A percentile compares a stretch with the other conserved stretches of the same genome.
phyloP scores from a whole-genome alignment of 2,797 vertebrate genomes.

The Gila robusta region DNA sequence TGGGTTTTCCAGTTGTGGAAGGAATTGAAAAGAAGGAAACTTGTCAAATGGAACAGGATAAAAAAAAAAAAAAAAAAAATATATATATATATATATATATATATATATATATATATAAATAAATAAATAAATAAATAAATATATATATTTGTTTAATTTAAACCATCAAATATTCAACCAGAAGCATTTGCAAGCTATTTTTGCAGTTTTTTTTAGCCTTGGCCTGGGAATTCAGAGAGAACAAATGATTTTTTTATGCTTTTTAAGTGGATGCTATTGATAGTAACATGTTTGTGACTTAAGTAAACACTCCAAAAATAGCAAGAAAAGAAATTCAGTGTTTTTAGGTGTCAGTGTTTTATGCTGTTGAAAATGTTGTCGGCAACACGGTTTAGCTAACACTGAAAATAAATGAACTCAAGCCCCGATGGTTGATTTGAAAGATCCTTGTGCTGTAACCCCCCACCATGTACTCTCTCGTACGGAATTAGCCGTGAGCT shows the following conservation, averaged over 20 bases:
- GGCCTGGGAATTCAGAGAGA: constrained; percentile 37
- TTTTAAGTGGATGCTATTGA: constrained; percentile 36
- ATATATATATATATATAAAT: too few species aligned
- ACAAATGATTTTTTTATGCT: constrained; percentile 15
- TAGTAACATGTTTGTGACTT: constrained; percentile 26
- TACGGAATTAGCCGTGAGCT: constrained; percentile 70
- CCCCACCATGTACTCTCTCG: constrained; percentile 55
- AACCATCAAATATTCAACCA: constrained; percentile 21
- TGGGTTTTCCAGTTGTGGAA: neutral
- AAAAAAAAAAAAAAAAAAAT: neutral
- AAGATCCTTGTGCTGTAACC: constrained; percentile 42
- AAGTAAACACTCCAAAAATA: constrained; percentile 41
- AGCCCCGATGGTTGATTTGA: constrained; percentile 42
- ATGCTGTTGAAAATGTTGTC: constrained; percentile 1
- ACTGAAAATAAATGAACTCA: constrained; percentile 21
- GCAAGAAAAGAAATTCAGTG: constrained; percentile 10
- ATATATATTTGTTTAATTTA: constrained; percentile 28
- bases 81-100: too few species aligned
- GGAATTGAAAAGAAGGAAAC: neutral
- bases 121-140: too few species aligned
- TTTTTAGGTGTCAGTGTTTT: neutral
- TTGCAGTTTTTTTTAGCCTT: neutral
- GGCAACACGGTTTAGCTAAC: constrained; percentile 2
- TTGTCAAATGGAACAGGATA: constrained; percentile 13
- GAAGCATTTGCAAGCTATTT: constrained; percentile 31